These are phyloP conservation scores for Gryllus bimaculatus DNA, from an alignment of 1,140 invertebrate genomes.

Conservation along the genomic window DNA sequence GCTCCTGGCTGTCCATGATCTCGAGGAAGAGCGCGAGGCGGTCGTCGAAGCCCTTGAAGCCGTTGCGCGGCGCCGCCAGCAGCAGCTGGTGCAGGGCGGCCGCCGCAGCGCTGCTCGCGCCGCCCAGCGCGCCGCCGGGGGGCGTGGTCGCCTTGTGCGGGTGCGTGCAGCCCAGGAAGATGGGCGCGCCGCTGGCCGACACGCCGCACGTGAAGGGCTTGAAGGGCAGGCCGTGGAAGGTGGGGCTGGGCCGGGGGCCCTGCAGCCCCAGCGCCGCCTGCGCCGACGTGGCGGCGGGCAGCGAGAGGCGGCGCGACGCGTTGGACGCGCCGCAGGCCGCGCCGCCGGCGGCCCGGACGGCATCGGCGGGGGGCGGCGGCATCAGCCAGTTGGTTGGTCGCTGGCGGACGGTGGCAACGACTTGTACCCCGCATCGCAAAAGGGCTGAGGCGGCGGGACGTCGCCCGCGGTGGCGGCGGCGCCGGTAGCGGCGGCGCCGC, in stretches of 20 bases:
- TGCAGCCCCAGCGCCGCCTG: constrained; percentile 17
- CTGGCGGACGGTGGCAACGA: constrained; percentile 46
- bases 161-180: constrained; percentile 40
- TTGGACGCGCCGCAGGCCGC: constrained; percentile 7
- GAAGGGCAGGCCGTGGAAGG: constrained; percentile 50
- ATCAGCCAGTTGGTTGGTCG: constrained; percentile 51
- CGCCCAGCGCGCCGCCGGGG: constrained; percentile 10
- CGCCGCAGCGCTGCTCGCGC: constrained; percentile 37
- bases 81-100: constrained; percentile 59
- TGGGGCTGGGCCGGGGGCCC: constrained; percentile 46
- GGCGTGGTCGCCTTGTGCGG: constrained; percentile 38
- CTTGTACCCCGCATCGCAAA: constrained; percentile 44
- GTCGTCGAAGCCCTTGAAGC: constrained; percentile 63
- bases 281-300: constrained; percentile 13
- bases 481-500: constrained; percentile 31
- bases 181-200: constrained; percentile 38
- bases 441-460: constrained; percentile 32
- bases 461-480: constrained; percentile 26
- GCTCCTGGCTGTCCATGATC: constrained; percentile 67
- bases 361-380: constrained; percentile 28
- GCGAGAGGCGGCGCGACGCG: constrained; percentile 7
- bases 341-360: constrained; percentile 27
- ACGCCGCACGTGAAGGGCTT: constrained; percentile 36
- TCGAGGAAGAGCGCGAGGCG: constrained; percentile 67
- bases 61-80: constrained; percentile 54